Conservation (phyloP, 2,888 invertebrate species). For the Noctua pronuba region DNA sequence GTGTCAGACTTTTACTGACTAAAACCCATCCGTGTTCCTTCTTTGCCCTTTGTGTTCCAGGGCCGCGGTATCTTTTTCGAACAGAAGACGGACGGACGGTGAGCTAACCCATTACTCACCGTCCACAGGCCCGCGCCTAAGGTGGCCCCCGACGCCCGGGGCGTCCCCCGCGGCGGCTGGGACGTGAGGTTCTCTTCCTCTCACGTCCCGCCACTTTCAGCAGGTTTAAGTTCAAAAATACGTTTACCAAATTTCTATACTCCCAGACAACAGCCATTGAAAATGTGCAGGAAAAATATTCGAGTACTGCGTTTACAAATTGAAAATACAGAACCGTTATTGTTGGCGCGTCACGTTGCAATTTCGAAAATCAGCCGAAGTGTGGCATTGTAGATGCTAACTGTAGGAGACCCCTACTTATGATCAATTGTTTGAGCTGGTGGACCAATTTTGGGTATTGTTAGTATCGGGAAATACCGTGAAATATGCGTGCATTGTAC, state of each 20-base stretch:
- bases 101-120: no score
- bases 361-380: conserved; percentile 71
- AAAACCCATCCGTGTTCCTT: no score
- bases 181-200: no score
- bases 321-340: conserved; percentile 71
- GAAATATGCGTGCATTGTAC: background rate
- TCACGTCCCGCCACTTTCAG: no score
- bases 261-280: conserved; percentile 39
- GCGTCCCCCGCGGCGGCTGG: no score
- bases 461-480: background rate
- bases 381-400: conserved; percentile 65
- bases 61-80: no score
- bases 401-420: conserved; percentile 62
- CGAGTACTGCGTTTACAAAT: conserved; percentile 64
- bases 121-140: no score
- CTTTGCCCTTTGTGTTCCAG: no score
- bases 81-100: no score
- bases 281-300: conserved; percentile 60
- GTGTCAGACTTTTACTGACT: no score
- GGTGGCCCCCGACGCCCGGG: no score
- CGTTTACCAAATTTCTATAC: conserved; percentile 17
- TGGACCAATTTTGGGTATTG: background rate
- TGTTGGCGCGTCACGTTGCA: conserved; percentile 70
- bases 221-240: background rate
- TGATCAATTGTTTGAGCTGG: background rate